Base-by-base conservation (phyloP, 2,888 invertebrate species). In the Synergus gifuensis region DNA sequence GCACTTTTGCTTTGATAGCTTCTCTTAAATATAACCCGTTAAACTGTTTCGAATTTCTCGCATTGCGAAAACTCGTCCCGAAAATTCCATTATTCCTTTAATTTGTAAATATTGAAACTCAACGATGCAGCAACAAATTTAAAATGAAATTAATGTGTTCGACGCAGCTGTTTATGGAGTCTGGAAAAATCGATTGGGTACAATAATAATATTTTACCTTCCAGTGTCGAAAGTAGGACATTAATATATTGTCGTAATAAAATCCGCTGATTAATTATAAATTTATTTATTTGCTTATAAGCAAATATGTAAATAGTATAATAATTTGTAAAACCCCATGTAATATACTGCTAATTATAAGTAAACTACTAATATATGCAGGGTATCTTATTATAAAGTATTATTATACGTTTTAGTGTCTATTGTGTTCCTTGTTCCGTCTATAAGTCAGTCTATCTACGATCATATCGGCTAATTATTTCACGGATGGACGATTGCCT, bases 81-180 rank as follows among this genome's bases (percentile, higher is more conserved):
- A n/a, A 54, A n/a, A 54, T 54, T 54, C n/a, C n/a, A 7, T 54
- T 54, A 54, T n/a, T 7, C 54, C 2, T 54, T n/a, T 2, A 54
- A 54, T 54, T n/a, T 54, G n/a, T n/a, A 54, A 54, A n/a, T n/a
- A 54, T n/a, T 54, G n/a, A 54, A 54, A 54, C n/a, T 54, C n/a
- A n/a, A 7, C 54, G 54, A 54, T n/a, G 54, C 8, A n/a, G 54
- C 54, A 54, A 54, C 54, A 54, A 54, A 54, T 54, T 16, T 16
- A 14, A 54, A 54, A 54, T 14, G 16, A n/a, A 54, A 54, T 54
- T n/a, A 8, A 54, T 54, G 12, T 54, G n/a, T n/a, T 54, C 54
- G n/a, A 5, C 8, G 54, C 54, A 54, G 54, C 7, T 16, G 16
- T 54, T n/a, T 54, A n/a, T 54, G n/a, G 54, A 49, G 14, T 49